These are phyloP conservation scores for Theretra japonica DNA, from an alignment of 2,888 invertebrate species.

Conservation along the genomic window DNA sequence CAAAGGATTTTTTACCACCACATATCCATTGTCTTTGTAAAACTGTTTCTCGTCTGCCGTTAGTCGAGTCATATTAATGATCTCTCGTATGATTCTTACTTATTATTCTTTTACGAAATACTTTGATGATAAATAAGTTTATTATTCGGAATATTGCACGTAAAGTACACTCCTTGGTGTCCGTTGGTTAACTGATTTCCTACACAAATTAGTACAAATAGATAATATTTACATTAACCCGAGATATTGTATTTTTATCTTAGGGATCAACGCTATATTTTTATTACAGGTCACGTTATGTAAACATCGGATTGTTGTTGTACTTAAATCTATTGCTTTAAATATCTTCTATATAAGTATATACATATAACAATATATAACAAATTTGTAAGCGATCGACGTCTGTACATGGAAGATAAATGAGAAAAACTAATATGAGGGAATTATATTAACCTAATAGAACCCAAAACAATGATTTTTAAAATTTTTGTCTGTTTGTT, in stretches of 20 bases:
- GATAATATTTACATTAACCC: neutral
- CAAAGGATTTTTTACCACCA: slow-evolving; percentile 76
- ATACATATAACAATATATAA: no score
- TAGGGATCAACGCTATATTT: neutral
- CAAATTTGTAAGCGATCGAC: no score
- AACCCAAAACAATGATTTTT: no score
- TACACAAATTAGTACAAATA: neutral
- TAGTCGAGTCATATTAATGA: slow-evolving; percentile 64
- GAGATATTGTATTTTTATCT: neutral
- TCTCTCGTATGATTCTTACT: no score
- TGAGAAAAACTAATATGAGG: no score
- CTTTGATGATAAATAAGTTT: no score
- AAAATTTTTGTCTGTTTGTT: no score
- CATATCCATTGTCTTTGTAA: slow-evolving; percentile 82
- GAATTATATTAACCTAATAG: no score
- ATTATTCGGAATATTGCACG: neutral
- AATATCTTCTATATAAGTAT: no score
- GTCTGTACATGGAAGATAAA: no score
- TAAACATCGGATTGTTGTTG: neutral
- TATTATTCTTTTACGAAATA: no score
- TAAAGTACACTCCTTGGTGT: neutral
- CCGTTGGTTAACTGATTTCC: neutral
- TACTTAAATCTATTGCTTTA: neutral
- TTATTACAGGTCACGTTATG: neutral
- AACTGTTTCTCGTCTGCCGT: slow-evolving; percentile 75